phyloP scores from a whole-genome alignment of 2,113 vertebrate genomes.

The Crotalus tigris region DNA sequence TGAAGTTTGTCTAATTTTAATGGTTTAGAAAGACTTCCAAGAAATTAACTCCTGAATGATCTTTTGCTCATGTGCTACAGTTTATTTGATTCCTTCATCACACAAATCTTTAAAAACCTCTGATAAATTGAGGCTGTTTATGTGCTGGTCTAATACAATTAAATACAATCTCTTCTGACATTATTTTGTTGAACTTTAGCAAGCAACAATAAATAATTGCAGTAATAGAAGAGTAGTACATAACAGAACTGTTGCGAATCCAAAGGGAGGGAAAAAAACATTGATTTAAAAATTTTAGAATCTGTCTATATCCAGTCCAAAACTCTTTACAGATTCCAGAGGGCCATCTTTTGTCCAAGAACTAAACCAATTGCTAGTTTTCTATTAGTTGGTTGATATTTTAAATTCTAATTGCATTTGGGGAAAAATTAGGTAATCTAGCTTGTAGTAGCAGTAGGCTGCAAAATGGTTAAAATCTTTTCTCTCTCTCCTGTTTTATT shows the following conservation, averaged over 20 bases:
- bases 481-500: neutral
- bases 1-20: neutral
- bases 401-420: neutral
- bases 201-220: neutral
- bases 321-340: neutral
- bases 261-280: neutral
- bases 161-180: neutral
- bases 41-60: neutral
- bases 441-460: neutral
- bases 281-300: neutral
- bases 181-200: neutral
- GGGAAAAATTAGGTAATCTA: neutral
- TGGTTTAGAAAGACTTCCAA: neutral
- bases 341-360: neutral
- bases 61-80: neutral
- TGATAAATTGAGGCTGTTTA: neutral
- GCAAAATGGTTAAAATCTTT: neutral
- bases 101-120: neutral
- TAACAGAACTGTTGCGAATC: neutral
- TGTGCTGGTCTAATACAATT: neutral
- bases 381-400: neutral
- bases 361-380: neutral
- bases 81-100: neutral
- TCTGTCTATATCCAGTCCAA: neutral
- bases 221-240: neutral